Conservation (phyloP, 2,888 invertebrate species). For the Agrotis puta region DNA sequence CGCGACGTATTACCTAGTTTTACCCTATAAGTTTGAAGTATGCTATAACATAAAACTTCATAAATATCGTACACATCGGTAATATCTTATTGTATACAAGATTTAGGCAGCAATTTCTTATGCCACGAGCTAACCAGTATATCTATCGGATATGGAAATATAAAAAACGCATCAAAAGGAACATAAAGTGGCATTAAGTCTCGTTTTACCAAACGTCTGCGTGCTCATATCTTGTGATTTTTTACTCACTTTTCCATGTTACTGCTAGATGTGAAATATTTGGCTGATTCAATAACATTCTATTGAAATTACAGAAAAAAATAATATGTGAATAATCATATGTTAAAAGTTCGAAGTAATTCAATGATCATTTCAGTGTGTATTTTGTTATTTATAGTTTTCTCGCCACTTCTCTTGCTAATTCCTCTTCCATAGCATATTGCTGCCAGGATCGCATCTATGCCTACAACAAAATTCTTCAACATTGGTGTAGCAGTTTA, state of each 20-base stretch:
- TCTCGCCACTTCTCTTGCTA: no score
- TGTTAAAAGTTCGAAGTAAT: not conserved
- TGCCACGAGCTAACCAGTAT: constrained; percentile 3
- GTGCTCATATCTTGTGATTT: constrained; percentile 40
- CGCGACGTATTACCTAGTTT: no score
- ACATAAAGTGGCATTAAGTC: constrained; percentile 48
- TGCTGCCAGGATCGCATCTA: no score
- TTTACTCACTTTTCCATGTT: constrained; percentile 38
- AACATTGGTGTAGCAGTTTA: no score
- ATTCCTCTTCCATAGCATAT: no score
- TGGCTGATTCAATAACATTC: not conserved
- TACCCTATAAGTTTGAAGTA: no score
- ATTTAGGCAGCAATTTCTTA: constrained; percentile 28
- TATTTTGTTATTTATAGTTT: no score
- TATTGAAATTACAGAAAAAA: not conserved
- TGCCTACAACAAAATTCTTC: no score
- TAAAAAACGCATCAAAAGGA: constrained; percentile 53
- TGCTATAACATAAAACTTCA: not conserved
- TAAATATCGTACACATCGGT: constrained; percentile 1
- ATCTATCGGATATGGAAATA: constrained; percentile 15
- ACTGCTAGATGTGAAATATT: not conserved
- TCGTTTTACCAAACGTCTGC: constrained; percentile 32
- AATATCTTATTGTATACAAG: not conserved
- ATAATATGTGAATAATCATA: no score
- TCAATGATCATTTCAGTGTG: no score